These are phyloP conservation scores for Trichosurus vulpecula DNA, from an alignment of 2,797 vertebrate genomes.

Conservation along the genomic window DNA sequence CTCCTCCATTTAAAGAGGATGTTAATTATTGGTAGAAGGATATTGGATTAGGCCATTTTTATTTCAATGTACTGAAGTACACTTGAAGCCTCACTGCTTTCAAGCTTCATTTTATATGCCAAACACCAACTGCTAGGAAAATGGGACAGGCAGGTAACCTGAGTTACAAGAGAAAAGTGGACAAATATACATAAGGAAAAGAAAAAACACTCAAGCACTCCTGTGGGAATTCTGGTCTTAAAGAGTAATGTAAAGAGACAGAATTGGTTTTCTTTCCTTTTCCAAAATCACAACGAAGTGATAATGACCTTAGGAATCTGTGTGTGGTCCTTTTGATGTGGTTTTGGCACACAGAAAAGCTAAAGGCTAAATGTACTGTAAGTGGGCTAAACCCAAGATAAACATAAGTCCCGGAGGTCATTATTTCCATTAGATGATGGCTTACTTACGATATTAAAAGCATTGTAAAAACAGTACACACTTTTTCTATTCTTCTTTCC, in stretches of 20 bases:
- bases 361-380: conserved; percentile 90
- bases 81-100: conserved; percentile 40
- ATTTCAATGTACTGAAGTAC: not conserved
- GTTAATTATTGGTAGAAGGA: conserved; percentile 27
- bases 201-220: conserved; percentile 53
- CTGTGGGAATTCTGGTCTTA: conserved; percentile 58
- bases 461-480: conserved; percentile 80
- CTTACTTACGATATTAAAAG: conserved; percentile 82
- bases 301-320: conserved; percentile 80
- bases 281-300: conserved; percentile 80
- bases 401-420: conserved; percentile 87
- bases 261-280: conserved; percentile 76
- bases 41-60: conserved; percentile 18
- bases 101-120: conserved; percentile 47
- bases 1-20: conserved; percentile 25
- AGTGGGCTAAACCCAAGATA: conserved; percentile 89
- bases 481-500: conserved; percentile 68
- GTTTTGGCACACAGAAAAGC: conserved; percentile 90
- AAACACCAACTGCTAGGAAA: conserved; percentile 68
- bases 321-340: conserved; percentile 86
- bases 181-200: conserved; percentile 73
- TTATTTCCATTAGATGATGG: conserved; percentile 90
- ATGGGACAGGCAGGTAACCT: conserved; percentile 68
- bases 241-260: conserved; percentile 74
- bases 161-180: conserved; percentile 22